A percentile compares a stretch with the other conserved stretches of the same genome.
Evolutionary conservation across 92 coral and sea anemone species (phyloP).

Genomic region (Actinostola sp.): DNA sequence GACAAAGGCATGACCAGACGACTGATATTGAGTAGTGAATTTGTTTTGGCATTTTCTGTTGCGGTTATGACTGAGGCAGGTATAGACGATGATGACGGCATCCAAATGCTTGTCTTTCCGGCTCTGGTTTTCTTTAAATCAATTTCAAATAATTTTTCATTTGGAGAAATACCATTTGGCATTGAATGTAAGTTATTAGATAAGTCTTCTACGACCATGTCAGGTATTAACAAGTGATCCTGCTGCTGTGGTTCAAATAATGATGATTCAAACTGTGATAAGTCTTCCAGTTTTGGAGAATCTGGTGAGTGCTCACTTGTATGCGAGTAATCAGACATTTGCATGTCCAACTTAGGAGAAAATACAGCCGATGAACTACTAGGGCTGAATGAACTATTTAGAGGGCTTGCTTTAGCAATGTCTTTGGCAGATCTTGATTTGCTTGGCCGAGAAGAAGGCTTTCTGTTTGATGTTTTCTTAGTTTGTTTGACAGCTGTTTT

Average conservation of each 20-base stretch:
- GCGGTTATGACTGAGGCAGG: slow-evolving; percentile 72
- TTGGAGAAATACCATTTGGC: slow-evolving; percentile 64
- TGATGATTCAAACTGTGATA: slow-evolving; percentile 71
- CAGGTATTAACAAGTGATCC: slow-evolving; percentile 64
- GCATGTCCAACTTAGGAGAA: slow-evolving; percentile 63
- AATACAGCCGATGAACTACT: slow-evolving; percentile 70
- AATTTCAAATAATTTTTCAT: slow-evolving; percentile 56
- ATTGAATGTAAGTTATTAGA: slow-evolving; percentile 34
- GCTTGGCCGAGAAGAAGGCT: slow-evolving; percentile 66
- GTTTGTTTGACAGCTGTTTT: slow-evolving; percentile 59
- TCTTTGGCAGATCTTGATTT: slow-evolving; percentile 60
- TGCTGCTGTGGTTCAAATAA: slow-evolving; percentile 78
- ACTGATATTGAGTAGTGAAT: slow-evolving; percentile 15
- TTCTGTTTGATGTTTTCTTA: slow-evolving; percentile 62
- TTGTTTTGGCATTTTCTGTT: slow-evolving; percentile 45
- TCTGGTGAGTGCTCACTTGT: slow-evolving; percentile 66
- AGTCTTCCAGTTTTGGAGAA: slow-evolving; percentile 74
- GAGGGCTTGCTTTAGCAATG: slow-evolving; percentile 54
- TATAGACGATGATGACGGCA: slow-evolving; percentile 35
- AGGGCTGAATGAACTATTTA: slow-evolving; percentile 65
- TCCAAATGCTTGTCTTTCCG: slow-evolving; percentile 50
- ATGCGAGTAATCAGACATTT: slow-evolving; percentile 78
- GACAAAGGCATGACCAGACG: slow-evolving; percentile 26
- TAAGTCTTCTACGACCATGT: slow-evolving; percentile 59
- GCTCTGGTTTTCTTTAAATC: slow-evolving; percentile 29